Conservation (phyloP, 2,113 vertebrate species). For the Ariopsis seemanni region DNA sequence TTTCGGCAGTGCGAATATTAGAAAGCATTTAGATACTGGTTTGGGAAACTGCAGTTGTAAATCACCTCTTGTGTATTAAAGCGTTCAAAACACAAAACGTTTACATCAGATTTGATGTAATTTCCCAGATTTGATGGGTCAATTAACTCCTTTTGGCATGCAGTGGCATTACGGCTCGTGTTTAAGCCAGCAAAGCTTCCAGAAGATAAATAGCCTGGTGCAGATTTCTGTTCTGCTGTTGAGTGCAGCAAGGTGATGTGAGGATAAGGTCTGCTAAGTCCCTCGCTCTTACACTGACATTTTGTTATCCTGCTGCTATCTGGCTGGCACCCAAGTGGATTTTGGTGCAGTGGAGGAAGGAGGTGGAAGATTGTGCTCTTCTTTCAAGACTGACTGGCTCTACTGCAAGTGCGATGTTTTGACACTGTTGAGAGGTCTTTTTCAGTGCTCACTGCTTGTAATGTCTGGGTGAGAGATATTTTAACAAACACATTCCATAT, state of each 20-base stretch:
- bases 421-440: neutral
- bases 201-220: conserved; percentile 47
- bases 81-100: conserved; percentile 4
- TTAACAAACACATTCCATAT: neutral
- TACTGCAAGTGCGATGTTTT: neutral
- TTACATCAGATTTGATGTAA: neutral
- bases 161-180: conserved; percentile 16
- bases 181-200: conserved; percentile 40
- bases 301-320: conserved; percentile 50
- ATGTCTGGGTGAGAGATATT: neutral
- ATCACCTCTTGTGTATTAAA: neutral
- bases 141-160: conserved; percentile 34
- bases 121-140: conserved; percentile 30
- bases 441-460: neutral
- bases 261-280: conserved; percentile 52
- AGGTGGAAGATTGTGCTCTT: neutral
- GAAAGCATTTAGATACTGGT: neutral
- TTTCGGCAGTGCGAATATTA: neutral
- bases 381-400: conserved; percentile 1
- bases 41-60: conserved; percentile 8
- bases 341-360: conserved; percentile 38
- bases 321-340: conserved; percentile 52
- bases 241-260: conserved; percentile 45
- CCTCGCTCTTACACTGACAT: conserved; percentile 41
- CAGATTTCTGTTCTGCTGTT: conserved; percentile 39